Conservation (phyloP, 2,888 invertebrate species). For the Sylvicola cinctus region DNA sequence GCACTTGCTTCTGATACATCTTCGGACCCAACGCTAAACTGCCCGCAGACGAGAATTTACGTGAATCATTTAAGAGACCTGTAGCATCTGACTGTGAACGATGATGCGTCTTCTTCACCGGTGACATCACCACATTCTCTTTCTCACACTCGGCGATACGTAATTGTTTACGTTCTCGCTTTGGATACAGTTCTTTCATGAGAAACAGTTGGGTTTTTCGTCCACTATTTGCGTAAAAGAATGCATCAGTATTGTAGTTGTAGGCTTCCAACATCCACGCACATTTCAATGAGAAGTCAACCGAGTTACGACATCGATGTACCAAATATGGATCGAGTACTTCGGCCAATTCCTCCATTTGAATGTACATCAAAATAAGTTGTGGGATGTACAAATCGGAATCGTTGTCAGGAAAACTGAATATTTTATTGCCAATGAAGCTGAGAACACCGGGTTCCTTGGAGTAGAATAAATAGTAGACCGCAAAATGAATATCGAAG, state of each 20-base stretch:
- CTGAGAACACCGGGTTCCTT: conserved; percentile 96
- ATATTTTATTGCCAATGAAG: conserved; percentile 94
- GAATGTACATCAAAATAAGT: conserved; percentile 94
- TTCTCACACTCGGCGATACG: conserved; percentile 6
- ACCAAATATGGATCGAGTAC: conserved; percentile 67
- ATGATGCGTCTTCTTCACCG: conserved; percentile 56
- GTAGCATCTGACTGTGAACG: conserved; percentile 60
- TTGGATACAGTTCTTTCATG: conserved; percentile 24
- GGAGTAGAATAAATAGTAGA: conserved; percentile 93
- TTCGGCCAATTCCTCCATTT: conserved; percentile 94
- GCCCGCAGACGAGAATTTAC: conserved; percentile 11
- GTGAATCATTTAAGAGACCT: conserved; percentile 30
- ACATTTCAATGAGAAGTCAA: conserved; percentile 88
- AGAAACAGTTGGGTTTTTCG: conserved; percentile 20
- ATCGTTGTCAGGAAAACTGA: conserved; percentile 77
- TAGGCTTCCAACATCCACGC: conserved; percentile 95
- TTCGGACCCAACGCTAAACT: conserved; percentile 11
- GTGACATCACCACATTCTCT: conserved; percentile 15
- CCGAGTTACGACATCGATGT: conserved; percentile 75
- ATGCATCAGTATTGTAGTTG: conserved; percentile 21
- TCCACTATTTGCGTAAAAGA: conserved; percentile 9
- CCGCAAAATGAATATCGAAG: conserved; percentile 96
- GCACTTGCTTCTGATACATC: conserved; percentile 27
- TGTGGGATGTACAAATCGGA: conserved; percentile 98
- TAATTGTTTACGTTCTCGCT: conserved; percentile 18